Base-by-base conservation (phyloP, 2,797 vertebrate species). In the Leptoclinus maculatus region DNA sequence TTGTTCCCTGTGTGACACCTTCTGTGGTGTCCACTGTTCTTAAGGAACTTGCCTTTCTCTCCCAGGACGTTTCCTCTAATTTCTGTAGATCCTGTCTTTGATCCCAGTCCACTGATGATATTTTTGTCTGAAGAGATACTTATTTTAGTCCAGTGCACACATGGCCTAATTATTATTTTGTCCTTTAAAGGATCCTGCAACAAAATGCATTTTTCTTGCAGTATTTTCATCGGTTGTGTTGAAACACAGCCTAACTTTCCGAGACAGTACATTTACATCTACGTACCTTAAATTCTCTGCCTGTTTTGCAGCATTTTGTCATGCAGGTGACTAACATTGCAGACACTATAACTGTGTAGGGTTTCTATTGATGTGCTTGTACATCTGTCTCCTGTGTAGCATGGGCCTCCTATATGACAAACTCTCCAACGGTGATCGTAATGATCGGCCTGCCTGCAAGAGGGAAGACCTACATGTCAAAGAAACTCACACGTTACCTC, bases 351-450 rank as follows among this genome's bases (percentile, higher is more conserved):
- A 9, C 47, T 49, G 11, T 74, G 23, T 49, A 19, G 29, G 36
- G 16, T 29, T 57, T 65, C 41, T 12, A 47, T 3, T 45, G 34
- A 9, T 57, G 47, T 65, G 56, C 32, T n/a, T 82, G 6, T 67
- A 1, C 59, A 0, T 34, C 9, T 77, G 11, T 90, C 27, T 83
- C 51, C 27, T 81, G 63, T 83, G 65, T 79, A 99, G 98, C 98
- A 0, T 99, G 98, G 97, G 98, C 97, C 0, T 99, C 97, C 56
- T 97, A 99, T 78, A 99, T 99, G 97, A 99, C 98, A 70, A 99
- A 99, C 80, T 98, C 96, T 0, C 98, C 97, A 0, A 99, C 97
- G 0, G 81, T 99, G 89, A 99, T 99, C 21, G 97, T 99, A 53
- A 99, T 99, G 98, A 98, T 97, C 5, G 98, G 98, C 36, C 94